Evolutionary conservation across 2,113 vertebrate species (phyloP).

Genomic region (Oplegnathus fasciatus): DNA sequence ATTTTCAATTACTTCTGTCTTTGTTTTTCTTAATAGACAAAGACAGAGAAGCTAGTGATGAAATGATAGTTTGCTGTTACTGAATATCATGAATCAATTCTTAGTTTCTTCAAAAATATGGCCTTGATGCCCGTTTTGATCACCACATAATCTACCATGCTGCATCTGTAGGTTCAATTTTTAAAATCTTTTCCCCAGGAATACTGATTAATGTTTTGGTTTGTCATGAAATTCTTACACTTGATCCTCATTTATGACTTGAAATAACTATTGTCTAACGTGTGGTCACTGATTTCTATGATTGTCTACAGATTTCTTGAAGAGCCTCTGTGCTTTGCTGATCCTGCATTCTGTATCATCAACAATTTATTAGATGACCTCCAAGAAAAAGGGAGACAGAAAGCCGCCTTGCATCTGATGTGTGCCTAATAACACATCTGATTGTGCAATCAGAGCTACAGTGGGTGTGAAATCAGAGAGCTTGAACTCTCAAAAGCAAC

Average conservation of each 20-base stretch:
- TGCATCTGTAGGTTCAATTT: not conserved
- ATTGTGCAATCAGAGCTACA: conserved; percentile 44
- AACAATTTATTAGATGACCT: conserved; percentile 25
- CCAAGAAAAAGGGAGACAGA: conserved; percentile 3
- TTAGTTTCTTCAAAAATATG: not conserved
- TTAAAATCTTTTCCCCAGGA: not conserved
- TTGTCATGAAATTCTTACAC: not conserved
- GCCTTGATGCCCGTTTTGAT: not conserved
- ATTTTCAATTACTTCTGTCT: too few relatives aligned
- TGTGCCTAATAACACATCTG: conserved; percentile 35
- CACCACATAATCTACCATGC: not conserved
- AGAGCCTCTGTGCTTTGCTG: not conserved
- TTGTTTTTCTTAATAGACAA: not conserved
- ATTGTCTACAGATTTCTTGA: conserved; percentile 1
- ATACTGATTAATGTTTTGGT: not conserved
- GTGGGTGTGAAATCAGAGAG: conserved; percentile 30
- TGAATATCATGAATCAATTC: not conserved
- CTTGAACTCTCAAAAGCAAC: conserved; percentile 10
- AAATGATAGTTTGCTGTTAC: not conserved
- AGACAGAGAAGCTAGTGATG: not conserved
- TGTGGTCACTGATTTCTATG: conserved; percentile 4
- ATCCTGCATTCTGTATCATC: not conserved
- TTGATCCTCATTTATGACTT: not conserved
- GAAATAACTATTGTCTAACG: not conserved
- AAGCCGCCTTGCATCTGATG: conserved; percentile 21